Evolutionary conservation across 2,113 vertebrate species (phyloP).

Genomic region (Cryptotis parvus): DNA sequence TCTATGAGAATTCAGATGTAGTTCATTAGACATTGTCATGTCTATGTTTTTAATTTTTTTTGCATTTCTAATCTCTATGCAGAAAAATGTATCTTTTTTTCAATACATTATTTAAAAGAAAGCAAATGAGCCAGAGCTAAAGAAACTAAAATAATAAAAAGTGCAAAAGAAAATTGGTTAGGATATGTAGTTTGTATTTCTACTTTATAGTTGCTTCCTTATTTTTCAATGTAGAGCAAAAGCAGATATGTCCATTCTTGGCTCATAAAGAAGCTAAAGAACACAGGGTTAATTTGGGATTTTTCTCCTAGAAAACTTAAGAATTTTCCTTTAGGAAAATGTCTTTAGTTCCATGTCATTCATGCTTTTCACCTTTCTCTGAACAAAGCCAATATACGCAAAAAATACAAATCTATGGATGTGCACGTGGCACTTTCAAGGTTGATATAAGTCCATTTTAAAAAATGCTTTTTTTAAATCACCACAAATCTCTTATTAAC

Average conservation of each 20-base stretch:
- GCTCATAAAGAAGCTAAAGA: too few species aligned
- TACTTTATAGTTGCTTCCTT: not conserved
- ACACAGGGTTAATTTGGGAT: too few species aligned
- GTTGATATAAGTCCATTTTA: constrained; percentile 22
- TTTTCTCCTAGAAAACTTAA: not conserved
- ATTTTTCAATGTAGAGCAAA: not conserved
- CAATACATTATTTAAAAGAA: not conserved
- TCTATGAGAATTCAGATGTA: not conserved
- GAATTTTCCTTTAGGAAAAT: not conserved
- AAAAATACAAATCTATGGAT: not conserved
- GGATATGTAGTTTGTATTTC: not conserved
- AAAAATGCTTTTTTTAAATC: constrained; percentile 31
- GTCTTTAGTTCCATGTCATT: not conserved
- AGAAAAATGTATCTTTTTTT: not conserved
- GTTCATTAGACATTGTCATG: not conserved
- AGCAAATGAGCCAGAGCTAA: not conserved
- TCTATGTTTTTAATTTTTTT: not conserved
- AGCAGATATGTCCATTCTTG: not conserved
- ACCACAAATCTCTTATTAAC: constrained; percentile 55
- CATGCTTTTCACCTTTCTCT: constrained; percentile 24
- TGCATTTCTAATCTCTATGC: not conserved
- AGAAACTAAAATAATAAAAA: not conserved
- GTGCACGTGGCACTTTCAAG: not conserved
- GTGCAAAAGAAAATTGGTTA: not conserved
- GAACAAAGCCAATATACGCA: not conserved